Percentiles rank a stretch among this genome's conserved stretches.
These are phyloP conservation scores for Anastrepha ludens DNA, from an alignment of 1,140 invertebrate genomes.

Conservation along the genomic window DNA sequence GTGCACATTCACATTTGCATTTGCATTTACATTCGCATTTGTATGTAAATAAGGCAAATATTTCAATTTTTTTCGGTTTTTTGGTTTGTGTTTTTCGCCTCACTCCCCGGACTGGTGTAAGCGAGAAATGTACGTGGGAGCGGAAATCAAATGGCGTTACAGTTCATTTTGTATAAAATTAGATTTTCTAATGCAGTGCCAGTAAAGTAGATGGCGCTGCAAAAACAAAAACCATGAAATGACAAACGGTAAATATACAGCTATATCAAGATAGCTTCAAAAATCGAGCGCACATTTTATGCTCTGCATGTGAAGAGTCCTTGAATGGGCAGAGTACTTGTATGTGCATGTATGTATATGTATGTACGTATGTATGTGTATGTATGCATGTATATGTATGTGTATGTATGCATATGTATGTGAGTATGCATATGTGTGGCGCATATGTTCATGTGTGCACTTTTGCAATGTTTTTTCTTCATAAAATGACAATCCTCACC, in stretches of 20 bases:
- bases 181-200: neutral
- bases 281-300: neutral
- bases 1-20: neutral
- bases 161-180: constrained; percentile 20
- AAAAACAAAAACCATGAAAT: neutral
- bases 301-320: neutral
- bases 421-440: neutral
- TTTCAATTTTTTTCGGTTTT: neutral
- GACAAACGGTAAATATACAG: too few relatives aligned
- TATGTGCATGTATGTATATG: neutral
- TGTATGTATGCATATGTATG: neutral
- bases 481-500: constrained; percentile 31
- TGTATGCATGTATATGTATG: neutral
- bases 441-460: neutral
- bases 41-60: neutral
- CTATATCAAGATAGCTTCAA: neutral
- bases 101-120: too few relatives aligned
- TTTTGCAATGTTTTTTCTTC: neutral
- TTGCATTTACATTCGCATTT: neutral
- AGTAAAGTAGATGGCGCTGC: neutral
- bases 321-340: neutral
- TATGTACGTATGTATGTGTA: neutral
- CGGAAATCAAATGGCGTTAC: constrained; percentile 22
- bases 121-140: neutral
- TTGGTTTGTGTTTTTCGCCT: neutral